These are phyloP conservation scores for Cryptophagus acutangulus DNA, from an alignment of 2,888 invertebrate genomes.

Conservation along the genomic window DNA sequence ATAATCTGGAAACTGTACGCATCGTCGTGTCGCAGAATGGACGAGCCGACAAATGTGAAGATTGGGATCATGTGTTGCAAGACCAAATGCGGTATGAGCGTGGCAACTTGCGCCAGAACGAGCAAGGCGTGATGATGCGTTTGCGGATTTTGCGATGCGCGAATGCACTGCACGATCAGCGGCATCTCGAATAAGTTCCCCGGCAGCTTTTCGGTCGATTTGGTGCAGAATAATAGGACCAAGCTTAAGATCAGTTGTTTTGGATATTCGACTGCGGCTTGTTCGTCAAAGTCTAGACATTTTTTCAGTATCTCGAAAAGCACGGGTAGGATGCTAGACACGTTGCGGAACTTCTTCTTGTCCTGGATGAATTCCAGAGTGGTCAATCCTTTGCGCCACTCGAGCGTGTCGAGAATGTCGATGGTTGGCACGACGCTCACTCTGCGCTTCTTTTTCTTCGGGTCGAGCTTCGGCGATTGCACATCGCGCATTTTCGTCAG, in stretches of 20 bases:
- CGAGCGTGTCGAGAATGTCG: constrained; percentile 59
- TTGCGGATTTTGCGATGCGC: constrained; percentile 88
- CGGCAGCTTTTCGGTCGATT: constrained; percentile 49
- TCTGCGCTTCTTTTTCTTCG: constrained; percentile 46
- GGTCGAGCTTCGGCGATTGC: constrained; percentile 45
- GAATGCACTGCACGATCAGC: constrained; percentile 79
- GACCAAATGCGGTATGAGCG: constrained; percentile 75
- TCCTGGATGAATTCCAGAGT: constrained; percentile 80
- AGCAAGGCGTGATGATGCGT: constrained; percentile 91
- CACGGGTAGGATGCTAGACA: constrained; percentile 62
- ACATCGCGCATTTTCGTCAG: constrained; percentile 58
- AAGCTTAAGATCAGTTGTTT: constrained; percentile 80
- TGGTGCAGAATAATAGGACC: constrained; percentile 57
- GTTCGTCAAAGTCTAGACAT: constrained; percentile 76
- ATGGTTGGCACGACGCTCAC: constrained; percentile 51
- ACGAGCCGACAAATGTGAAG: constrained; percentile 96
- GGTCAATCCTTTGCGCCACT: constrained; percentile 76
- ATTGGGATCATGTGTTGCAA: constrained; percentile 92
- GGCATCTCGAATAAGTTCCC: constrained; percentile 62
- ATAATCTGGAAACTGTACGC: constrained; percentile 94
- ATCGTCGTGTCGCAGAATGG: constrained; percentile 88
- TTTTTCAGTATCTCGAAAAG: constrained; percentile 75
- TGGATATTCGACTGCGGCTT: constrained; percentile 77
- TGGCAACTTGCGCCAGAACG: constrained; percentile 73
- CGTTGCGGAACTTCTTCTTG: constrained; percentile 71